Evolutionary conservation across 2,797 vertebrate genomes (phyloP), one percentile per base, ranked within the genome.

Genomic region (Antrozous pallidus): DNA sequence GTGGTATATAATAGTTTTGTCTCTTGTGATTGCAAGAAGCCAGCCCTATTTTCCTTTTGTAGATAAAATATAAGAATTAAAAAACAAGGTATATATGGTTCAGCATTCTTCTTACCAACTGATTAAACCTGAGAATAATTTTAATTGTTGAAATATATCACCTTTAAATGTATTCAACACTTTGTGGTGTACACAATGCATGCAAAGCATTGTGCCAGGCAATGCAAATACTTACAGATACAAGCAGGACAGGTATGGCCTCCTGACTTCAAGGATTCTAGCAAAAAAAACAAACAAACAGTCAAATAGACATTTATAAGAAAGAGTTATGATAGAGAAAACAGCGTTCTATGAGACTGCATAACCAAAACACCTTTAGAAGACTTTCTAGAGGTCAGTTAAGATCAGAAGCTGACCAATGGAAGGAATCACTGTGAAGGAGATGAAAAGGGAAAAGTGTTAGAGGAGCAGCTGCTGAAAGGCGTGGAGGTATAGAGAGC

Each of bases 91-190:
- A 45, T 28, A 51, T 67, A 40, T 0, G 31, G n/a, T 40, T 71
- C 54, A 51, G 9, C 33, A 33, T 58, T 81, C 80, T 87, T 90
- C 54, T 77, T 85, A 47, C 38, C 81, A 18, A 70, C 36, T 31
- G 45, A 36, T 84, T 80, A 63, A 91, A 70, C 40, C 63, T 80
- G 38, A 90, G 65, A 93, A 69, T 94, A 74, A 87, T 79, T 70
- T 49, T 92, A 89, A 75, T 69, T 70, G 42, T 75, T 82, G 47
- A 70, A 85, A 69, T 78, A 40, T 49, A 61, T 26, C 61, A 65
- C 40, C 85, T 77, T 74, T 71, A 56, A 77, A 88, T 81, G 54
- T 79, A 82, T 73, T 42, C 31, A 80, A 5, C 18, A 70, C 80
- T 86, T 63, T 89, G 51, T 88, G 24, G 17, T 69, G 2, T 75